A percentile compares a stretch with the other conserved stretches of the same genome.
These are phyloP conservation scores for Homalodisca vitripennis DNA, from an alignment of 1,140 invertebrate genomes.

Conservation along the genomic window DNA sequence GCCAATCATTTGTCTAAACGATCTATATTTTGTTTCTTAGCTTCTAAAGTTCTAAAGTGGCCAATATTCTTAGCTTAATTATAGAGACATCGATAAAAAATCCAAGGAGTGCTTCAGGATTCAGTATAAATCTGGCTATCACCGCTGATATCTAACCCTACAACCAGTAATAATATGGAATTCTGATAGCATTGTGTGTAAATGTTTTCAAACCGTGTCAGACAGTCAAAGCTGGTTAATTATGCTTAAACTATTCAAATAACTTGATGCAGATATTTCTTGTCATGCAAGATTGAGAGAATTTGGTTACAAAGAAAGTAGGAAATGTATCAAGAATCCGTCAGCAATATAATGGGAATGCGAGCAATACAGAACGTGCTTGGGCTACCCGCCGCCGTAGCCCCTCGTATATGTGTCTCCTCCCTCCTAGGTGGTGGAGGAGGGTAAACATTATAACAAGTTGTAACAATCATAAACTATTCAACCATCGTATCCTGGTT, in stretches of 20 bases:
- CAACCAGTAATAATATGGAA: not conserved
- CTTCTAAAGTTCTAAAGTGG: too few relatives aligned
- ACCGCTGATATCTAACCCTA: not conserved
- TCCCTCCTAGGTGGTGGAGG: too few relatives aligned
- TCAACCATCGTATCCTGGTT: too few relatives aligned
- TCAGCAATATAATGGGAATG: conserved; percentile 26
- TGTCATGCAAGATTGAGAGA: not conserved
- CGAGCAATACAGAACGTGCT: conserved; percentile 15
- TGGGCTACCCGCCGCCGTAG: not conserved
- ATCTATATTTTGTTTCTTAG: too few relatives aligned
- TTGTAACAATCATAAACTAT: too few relatives aligned
- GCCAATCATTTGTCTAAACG: too few relatives aligned
- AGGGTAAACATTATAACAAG: too few relatives aligned
- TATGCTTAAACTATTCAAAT: not conserved
- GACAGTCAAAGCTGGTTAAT: not conserved
- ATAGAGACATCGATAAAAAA: too few relatives aligned
- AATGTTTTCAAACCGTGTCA: not conserved
- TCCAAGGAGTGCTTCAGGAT: not conserved
- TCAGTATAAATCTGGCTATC: not conserved
- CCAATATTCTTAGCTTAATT: too few relatives aligned
- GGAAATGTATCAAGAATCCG: conserved; percentile 17
- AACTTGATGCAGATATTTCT: too few relatives aligned
- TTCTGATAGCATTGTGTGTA: not conserved
- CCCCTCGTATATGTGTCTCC: not conserved
- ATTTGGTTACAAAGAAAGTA: not conserved